Evolutionary conservation across 2,113 vertebrate species (phyloP).

Genomic region (Columba janthina): DNA sequence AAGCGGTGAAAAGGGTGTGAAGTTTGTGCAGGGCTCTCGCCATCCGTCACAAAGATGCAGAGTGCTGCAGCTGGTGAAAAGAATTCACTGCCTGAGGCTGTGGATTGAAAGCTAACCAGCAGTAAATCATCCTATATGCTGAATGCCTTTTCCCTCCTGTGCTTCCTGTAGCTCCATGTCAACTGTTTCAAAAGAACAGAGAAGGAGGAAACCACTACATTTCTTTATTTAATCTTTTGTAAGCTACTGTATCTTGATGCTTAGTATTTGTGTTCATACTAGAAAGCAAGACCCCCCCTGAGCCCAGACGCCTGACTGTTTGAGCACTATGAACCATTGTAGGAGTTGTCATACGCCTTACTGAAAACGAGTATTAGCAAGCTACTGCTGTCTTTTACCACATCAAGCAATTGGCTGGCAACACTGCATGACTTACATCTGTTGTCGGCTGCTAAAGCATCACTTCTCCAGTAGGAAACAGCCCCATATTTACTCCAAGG

Average conservation of each 20-base stretch:
- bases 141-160: neutral
- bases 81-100: neutral
- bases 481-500: neutral
- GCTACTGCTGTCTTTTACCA: neutral
- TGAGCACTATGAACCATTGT: accelerated
- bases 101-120: neutral
- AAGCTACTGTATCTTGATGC: neutral
- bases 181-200: neutral
- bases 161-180: neutral
- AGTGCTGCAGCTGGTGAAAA: neutral
- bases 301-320: neutral
- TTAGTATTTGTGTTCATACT: neutral
- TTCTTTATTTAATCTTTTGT: neutral
- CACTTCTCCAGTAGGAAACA: neutral
- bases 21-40: neutral
- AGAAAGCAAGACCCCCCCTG: neutral
- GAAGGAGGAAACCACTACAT: accelerated
- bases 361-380: neutral
- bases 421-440: accelerated
- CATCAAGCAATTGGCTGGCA: neutral
- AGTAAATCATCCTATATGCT: neutral
- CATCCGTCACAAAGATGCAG: too few relatives aligned
- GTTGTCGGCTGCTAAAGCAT: neutral
- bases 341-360: neutral
- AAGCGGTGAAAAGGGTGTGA: neutral